phyloP scores from a whole-genome alignment of 2,888 invertebrate species.

The Dolichopus griseipennis region DNA sequence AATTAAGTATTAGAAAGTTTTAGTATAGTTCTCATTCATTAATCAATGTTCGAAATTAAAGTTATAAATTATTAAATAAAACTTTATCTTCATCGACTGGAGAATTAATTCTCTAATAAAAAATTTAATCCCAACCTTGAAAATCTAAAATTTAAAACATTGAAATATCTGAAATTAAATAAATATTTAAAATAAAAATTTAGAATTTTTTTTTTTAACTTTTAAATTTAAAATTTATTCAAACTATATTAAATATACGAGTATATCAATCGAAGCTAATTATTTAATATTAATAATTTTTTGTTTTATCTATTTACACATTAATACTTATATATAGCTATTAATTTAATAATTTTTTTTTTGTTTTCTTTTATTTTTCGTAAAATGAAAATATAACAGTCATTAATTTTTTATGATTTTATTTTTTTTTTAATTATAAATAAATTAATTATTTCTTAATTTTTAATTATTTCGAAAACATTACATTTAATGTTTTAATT shows the following conservation, averaged over 20 bases:
- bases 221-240: conserved; percentile 6
- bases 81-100: too few relatives aligned
- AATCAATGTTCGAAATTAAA: too few relatives aligned
- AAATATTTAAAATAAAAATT: too few relatives aligned
- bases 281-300: not conserved
- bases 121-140: too few relatives aligned
- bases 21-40: too few relatives aligned
- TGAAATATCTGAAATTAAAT: too few relatives aligned
- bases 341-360: not conserved
- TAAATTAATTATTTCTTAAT: not conserved
- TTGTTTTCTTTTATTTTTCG: not conserved
- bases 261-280: not conserved
- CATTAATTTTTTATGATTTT: not conserved
- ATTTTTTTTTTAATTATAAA: not conserved
- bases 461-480: not conserved
- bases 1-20: too few relatives aligned
- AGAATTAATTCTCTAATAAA: too few relatives aligned
- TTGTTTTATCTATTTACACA: not conserved
- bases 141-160: too few relatives aligned
- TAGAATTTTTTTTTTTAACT: not conserved
- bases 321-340: not conserved
- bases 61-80: too few relatives aligned
- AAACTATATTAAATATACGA: not conserved
- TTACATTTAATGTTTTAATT: not conserved
- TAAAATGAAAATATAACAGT: conserved; percentile 6